These are phyloP conservation scores for Himalopsyche anomala DNA, from an alignment of 2,888 invertebrate species.

Conservation along the genomic window DNA sequence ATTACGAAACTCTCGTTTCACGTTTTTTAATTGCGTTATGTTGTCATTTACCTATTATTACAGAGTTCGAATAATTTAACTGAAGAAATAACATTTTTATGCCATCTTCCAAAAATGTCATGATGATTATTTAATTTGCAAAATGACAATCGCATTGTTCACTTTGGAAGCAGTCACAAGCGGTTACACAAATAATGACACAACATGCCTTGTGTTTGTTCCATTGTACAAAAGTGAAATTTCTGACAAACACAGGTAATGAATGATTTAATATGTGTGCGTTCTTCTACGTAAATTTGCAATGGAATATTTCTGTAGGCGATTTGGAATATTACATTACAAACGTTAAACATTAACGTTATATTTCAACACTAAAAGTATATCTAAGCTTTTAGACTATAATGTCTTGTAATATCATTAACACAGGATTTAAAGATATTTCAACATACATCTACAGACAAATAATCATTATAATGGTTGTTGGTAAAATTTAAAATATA, in stretches of 20 bases:
- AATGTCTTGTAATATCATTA: too few species aligned
- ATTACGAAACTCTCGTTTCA: neutral
- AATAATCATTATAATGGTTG: too few species aligned
- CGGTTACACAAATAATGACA: conserved; percentile 15
- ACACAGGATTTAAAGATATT: too few species aligned
- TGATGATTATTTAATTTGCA: conserved; percentile 9
- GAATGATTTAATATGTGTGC: neutral
- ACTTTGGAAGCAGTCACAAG: neutral
- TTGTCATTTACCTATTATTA: conserved; percentile 13
- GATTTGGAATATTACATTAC: neutral
- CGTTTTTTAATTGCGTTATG: conserved; percentile 12
- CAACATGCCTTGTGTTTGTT: conserved; percentile 7
- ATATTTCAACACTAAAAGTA: too few species aligned
- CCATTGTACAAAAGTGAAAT: conserved; percentile 30
- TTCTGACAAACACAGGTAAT: conserved; percentile 16
- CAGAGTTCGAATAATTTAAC: conserved; percentile 13
- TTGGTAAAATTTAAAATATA: too few species aligned
- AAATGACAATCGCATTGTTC: conserved; percentile 22
- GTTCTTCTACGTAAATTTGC: neutral
- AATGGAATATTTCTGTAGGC: neutral
- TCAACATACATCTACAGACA: too few species aligned
- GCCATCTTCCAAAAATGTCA: neutral
- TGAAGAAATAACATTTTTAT: conserved; percentile 5
- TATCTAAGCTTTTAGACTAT: too few species aligned
- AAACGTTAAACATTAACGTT: neutral